Percentiles rank a stretch among this genome's conserved stretches.
Conservation (phyloP, 2,113 vertebrate genomes). For the Motacilla tschutschensis region DNA sequence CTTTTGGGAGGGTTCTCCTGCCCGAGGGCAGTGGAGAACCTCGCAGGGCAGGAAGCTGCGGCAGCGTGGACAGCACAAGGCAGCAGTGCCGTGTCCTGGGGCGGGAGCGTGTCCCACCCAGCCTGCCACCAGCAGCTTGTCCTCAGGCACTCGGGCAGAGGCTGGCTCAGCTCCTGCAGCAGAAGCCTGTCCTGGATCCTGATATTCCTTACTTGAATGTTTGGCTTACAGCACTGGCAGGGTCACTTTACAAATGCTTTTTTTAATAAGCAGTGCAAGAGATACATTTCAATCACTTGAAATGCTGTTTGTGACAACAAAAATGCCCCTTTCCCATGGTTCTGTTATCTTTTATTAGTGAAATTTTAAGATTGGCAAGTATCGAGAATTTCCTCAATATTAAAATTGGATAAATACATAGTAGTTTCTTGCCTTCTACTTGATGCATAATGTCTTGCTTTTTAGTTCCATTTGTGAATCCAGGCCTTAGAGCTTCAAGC, state of each 20-base stretch:
- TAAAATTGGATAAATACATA: neutral
- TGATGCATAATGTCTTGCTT: neutral
- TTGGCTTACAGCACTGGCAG: neutral
- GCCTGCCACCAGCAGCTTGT: neutral
- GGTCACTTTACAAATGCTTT: neutral
- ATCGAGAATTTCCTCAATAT: neutral
- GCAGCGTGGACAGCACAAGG: neutral
- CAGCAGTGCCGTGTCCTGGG: fast-evolving
- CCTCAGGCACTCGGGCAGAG: neutral
- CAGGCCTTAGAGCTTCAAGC: neutral
- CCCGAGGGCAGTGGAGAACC: neutral
- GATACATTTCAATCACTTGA: neutral
- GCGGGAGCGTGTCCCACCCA: neutral
- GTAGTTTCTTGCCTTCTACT: neutral
- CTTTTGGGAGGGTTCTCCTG: neutral
- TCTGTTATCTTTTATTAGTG: neutral
- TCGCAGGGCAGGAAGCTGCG: fast-evolving
- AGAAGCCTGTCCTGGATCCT: neutral
- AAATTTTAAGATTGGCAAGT: neutral
- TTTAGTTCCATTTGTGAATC: neutral
- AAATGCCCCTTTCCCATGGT: neutral
- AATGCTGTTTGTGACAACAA: neutral
- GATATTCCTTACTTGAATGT: neutral
- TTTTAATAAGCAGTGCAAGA: neutral
- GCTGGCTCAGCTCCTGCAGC: neutral